Evolutionary conservation across 2,797 vertebrate genomes (phyloP).

Genomic region (Alauda arvensis): DNA sequence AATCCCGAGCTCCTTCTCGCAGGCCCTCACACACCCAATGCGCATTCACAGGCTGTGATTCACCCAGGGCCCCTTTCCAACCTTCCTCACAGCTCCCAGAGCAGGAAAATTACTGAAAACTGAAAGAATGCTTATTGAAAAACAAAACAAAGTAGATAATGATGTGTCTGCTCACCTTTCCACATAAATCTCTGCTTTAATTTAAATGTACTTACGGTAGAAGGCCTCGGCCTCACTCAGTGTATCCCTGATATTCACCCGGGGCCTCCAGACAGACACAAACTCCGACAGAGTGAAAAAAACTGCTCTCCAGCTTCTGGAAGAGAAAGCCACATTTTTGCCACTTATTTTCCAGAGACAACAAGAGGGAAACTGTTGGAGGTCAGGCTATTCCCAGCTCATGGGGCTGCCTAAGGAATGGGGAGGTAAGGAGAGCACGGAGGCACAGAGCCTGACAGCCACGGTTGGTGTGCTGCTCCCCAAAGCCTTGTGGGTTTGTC

Average conservation of each 20-base stretch:
- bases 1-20: not conserved
- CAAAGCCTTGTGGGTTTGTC: not conserved
- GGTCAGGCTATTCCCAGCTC: not conserved
- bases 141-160: not conserved
- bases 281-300: not conserved
- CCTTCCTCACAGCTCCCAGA: not conserved
- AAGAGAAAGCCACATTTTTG: not conserved
- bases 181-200: not conserved
- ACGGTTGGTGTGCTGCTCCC: not conserved
- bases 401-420: not conserved
- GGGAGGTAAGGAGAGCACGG: fast-evolving
- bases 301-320: not conserved
- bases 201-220: not conserved
- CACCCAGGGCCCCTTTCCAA: not conserved
- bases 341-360: not conserved
- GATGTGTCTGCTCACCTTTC: not conserved
- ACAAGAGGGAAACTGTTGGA: not conserved
- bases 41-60: not conserved
- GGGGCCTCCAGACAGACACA: not conserved
- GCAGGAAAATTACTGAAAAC: not conserved
- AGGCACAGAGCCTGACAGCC: not conserved
- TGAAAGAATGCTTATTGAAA: not conserved
- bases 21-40: not conserved
- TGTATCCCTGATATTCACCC: not conserved
- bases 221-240: not conserved